Base-by-base conservation (phyloP, 2,888 invertebrate genomes). In the Trissolcus brochymenae region DNA sequence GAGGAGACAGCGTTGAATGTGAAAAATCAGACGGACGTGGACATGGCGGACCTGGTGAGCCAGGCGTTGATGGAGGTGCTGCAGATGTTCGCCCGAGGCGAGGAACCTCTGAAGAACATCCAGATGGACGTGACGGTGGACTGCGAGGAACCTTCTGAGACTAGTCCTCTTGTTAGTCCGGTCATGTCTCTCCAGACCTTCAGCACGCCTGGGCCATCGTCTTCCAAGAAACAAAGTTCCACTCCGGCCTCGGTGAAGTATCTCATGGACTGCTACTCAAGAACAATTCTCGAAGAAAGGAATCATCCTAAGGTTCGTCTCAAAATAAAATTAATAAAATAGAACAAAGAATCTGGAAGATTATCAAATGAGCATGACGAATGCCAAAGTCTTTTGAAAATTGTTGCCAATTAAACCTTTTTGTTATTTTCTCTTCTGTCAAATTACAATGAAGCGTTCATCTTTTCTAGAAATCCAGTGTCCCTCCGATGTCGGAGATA, bases 251-350 rank as follows among this genome's bases (percentile, higher is more conserved):
- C 86, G 76, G 82, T 88, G n/a, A 76, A 82, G 56, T 93, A 93
- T 83, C 87, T 93, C 66, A 89, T 92, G 82, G 92, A 93, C 79
- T 92, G 91, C 85, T 95, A 95, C 87, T 92, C 93, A 46, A 91
- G 94, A 82, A 93, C 95, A 14, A 92, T 93, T 43, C 86, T 92
- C 0, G 95, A 95, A 86, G 95, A 95, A 87, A 90, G 94, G 81
- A 93, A 93, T 85, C 92, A 94, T 86, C 93, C 95, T 17, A 95
- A 95, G 90, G 91, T 91, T 57, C 60, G 54, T n/a, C 11, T 21
- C 3, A 29, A n/a, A 14, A 25, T 29, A 51, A 17, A 17, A 51
- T 1, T 11, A 7, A 50, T 35, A 13, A 21, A 43, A 25, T 17
- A 6, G 25, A 9, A 35, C 35, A 35, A 35, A 35, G 35, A 9